phyloP scores from a whole-genome alignment of 2,888 invertebrate species.

The Fragum sueziense region DNA sequence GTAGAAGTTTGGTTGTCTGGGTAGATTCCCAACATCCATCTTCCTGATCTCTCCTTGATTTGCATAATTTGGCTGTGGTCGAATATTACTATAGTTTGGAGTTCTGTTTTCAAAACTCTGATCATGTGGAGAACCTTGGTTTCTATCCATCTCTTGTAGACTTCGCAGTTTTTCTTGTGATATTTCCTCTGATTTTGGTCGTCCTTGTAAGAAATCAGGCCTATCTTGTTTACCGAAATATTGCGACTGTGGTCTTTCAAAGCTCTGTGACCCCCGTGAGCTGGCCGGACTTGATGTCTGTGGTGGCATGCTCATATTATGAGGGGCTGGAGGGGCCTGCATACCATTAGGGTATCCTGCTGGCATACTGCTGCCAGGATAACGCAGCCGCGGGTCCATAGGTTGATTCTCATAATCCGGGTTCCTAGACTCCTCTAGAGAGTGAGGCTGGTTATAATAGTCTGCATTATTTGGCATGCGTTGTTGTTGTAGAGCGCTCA shows the following conservation, averaged over 20 bases:
- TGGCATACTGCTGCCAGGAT: slow-evolving; percentile 27
- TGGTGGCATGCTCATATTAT: slow-evolving; percentile 17
- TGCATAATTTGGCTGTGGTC: slow-evolving; percentile 68
- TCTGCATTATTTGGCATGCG: slow-evolving; percentile 57
- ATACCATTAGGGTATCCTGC: slow-evolving; percentile 50
- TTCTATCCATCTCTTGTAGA: slow-evolving; percentile 74
- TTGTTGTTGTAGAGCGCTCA: slow-evolving; percentile 67
- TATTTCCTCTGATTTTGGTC: slow-evolving; percentile 76
- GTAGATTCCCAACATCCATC: slow-evolving; percentile 74
- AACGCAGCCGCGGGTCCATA: slow-evolving; percentile 58
- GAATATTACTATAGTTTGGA: slow-evolving; percentile 67
- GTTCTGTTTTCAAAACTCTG: slow-evolving; percentile 65
- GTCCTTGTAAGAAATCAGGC: slow-evolving; percentile 60
- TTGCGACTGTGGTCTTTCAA: slow-evolving; percentile 74
- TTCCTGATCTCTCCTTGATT: slow-evolving; percentile 77
- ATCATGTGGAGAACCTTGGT: slow-evolving; percentile 64
- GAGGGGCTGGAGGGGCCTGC: slow-evolving; percentile 52
- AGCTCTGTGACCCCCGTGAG: slow-evolving; percentile 62
- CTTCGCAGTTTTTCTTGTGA: slow-evolving; percentile 71
- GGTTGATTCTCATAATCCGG: slow-evolving; percentile 79
- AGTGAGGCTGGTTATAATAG: slow-evolving; percentile 64
- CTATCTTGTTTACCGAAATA: slow-evolving; percentile 67
- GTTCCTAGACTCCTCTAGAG: slow-evolving; percentile 59
- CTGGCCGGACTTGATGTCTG: slow-evolving; percentile 33
- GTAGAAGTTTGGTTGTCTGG: slow-evolving; percentile 75